These are phyloP conservation scores for Callospermophilus lateralis DNA, from an alignment of 2,113 vertebrate species.

Conservation along the genomic window DNA sequence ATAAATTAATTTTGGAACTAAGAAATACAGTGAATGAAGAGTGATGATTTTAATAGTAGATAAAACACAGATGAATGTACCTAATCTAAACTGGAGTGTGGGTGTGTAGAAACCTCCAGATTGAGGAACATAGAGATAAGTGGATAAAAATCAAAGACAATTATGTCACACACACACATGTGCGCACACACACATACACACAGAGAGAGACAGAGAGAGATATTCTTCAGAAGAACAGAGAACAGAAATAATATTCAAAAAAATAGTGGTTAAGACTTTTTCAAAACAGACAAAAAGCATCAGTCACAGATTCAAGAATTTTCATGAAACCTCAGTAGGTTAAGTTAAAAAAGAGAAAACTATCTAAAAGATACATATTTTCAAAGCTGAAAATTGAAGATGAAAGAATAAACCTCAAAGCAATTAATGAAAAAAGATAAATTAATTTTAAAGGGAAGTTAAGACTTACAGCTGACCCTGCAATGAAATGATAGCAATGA, in stretches of 20 bases:
- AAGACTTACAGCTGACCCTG: neutral
- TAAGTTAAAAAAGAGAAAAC: neutral
- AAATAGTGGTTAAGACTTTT: neutral
- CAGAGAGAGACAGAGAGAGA: too few relatives aligned
- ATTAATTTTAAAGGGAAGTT: neutral
- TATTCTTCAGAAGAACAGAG: neutral
- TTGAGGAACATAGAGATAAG: neutral
- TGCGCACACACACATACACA: too few relatives aligned
- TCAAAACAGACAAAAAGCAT: neutral
- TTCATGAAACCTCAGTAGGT: neutral
- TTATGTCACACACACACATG: neutral
- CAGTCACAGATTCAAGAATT: neutral
- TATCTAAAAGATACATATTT: neutral
- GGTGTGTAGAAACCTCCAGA: neutral
- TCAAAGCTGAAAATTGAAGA: neutral
- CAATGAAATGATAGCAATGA: neutral
- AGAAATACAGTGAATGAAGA: neutral
- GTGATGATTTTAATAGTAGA: neutral
- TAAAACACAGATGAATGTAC: neutral
- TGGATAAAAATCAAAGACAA: neutral
- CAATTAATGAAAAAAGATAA: neutral
- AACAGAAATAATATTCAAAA: neutral
- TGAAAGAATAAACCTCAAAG: neutral
- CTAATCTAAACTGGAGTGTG: neutral
- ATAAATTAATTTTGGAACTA: neutral